These are phyloP conservation scores for Eupithecia vulgata DNA, from an alignment of 2,888 invertebrate genomes.

Conservation along the genomic window DNA sequence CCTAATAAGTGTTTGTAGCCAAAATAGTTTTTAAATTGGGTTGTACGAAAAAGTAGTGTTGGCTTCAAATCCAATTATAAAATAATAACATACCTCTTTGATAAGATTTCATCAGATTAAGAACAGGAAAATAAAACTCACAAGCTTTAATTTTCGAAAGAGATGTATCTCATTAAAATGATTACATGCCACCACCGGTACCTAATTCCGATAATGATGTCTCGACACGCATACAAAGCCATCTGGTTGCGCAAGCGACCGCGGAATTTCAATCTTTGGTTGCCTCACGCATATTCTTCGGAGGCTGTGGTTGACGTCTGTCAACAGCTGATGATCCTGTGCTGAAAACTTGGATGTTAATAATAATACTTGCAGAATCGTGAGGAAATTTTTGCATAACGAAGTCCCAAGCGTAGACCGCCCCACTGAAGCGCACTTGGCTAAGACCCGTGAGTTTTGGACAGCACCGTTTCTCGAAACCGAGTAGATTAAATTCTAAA, in stretches of 20 bases:
- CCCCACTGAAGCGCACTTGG: no score
- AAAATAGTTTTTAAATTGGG: neutral
- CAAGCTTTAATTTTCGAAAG: constrained; percentile 1
- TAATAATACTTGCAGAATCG: no score
- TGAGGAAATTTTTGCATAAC: no score
- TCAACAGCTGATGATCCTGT: neutral
- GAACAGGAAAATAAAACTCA: neutral
- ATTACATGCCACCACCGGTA: constrained; percentile 18
- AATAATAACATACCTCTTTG: neutral
- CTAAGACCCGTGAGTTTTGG: no score
- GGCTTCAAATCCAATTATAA: neutral
- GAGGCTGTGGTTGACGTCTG: constrained; percentile 24
- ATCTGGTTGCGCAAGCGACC: constrained; percentile 27
- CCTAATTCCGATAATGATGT: constrained; percentile 24
- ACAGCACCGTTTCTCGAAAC: no score
- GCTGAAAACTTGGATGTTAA: no score
- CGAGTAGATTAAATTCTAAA: no score
- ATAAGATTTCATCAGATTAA: neutral
- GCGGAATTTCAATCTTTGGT: constrained; percentile 36
- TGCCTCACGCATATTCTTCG: constrained; percentile 27
- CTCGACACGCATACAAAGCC: constrained; percentile 35
- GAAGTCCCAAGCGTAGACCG: no score
- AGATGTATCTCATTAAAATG: constrained; percentile 18
- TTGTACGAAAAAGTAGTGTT: neutral
- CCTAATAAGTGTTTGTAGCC: neutral